phyloP scores from a whole-genome alignment of 2,113 vertebrate species.

The Choloepus hoffmanni region DNA sequence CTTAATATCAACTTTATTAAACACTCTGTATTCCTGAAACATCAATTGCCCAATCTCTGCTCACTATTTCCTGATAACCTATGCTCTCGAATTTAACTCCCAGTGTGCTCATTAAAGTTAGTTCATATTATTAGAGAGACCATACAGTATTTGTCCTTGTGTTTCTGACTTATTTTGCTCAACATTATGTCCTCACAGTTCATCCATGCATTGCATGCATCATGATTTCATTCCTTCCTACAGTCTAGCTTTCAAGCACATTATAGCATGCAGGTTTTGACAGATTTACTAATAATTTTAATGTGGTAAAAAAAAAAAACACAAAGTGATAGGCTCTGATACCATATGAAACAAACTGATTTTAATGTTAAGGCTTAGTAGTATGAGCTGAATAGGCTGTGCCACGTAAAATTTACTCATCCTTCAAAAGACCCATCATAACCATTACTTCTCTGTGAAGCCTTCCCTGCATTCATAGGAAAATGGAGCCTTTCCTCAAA shows the following conservation, averaged over 20 bases:
- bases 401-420: not conserved
- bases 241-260: not conserved
- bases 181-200: no score
- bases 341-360: not conserved
- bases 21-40: no score
- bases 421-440: slow-evolving; percentile 7
- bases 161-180: no score
- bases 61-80: no score
- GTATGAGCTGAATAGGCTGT: not conserved
- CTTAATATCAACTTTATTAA: no score
- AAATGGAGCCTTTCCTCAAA: not conserved
- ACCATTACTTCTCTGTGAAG: not conserved
- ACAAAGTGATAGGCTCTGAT: not conserved
- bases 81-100: no score
- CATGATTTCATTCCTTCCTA: no score
- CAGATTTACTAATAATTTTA: not conserved
- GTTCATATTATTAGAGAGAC: no score
- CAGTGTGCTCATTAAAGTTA: no score
- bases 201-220: no score
- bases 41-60: no score
- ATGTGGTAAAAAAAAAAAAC: not conserved
- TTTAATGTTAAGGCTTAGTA: not conserved
- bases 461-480: not conserved
- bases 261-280: not conserved
- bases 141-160: no score